A percentile compares a stretch with the other conserved stretches of the same genome.
Conservation (phyloP, 2,888 invertebrate genomes). For the Pantelozetes paolii region DNA sequence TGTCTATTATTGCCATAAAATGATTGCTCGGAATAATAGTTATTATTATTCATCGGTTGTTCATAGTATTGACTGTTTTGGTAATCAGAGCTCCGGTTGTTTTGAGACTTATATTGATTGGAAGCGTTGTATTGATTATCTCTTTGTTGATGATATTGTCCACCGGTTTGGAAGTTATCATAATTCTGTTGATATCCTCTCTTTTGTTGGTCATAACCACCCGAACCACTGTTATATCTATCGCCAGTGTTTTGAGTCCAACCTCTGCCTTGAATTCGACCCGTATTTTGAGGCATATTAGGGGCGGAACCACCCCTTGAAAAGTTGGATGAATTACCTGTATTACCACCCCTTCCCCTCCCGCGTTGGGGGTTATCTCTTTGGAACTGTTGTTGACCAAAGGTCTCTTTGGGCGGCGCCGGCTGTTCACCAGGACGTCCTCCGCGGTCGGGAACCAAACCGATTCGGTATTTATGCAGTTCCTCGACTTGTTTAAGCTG, state of each 20-base stretch:
- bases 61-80: slow-evolving; percentile 16
- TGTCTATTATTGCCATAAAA: slow-evolving; percentile 25
- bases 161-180: not conserved
- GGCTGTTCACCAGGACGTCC: slow-evolving; percentile 85
- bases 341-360: slow-evolving; percentile 49
- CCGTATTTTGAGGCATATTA: slow-evolving; percentile 39
- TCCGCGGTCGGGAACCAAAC: slow-evolving; percentile 84
- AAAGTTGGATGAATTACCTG: slow-evolving; percentile 49
- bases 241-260: slow-evolving; percentile 49
- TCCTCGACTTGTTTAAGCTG: slow-evolving; percentile 32
- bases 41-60: slow-evolving; percentile 11
- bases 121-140: slow-evolving; percentile 7
- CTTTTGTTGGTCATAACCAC: not conserved
- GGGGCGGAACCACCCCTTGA: slow-evolving; percentile 42
- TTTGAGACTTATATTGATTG: slow-evolving; percentile 12
- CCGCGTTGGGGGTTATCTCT: slow-evolving; percentile 55
- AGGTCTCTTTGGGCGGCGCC: slow-evolving; percentile 95
- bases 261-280: slow-evolving; percentile 54
- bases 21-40: slow-evolving; percentile 27
- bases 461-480: slow-evolving; percentile 43
- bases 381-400: slow-evolving; percentile 75
- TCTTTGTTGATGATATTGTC: not conserved
- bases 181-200: not conserved
- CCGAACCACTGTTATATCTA: not conserved
- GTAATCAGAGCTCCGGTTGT: not conserved